Conservation (phyloP, 2,113 vertebrate species). For the Ammodytes marinus region DNA sequence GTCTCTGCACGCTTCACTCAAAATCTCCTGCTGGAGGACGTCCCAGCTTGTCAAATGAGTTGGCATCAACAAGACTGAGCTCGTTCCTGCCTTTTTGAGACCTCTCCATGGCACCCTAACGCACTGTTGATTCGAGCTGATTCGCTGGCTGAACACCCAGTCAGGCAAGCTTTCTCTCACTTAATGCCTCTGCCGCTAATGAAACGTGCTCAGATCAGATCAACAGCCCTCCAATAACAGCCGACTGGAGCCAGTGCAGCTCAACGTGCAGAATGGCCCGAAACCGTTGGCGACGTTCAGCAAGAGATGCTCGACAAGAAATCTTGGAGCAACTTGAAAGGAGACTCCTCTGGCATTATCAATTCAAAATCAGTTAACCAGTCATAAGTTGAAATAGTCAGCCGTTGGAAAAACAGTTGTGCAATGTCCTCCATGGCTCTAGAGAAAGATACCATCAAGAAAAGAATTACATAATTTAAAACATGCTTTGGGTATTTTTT, state of each 20-base stretch:
- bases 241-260: background rate
- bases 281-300: background rate
- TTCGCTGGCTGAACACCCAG: background rate
- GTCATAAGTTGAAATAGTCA: too few relatives aligned
- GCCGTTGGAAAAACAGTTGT: too few relatives aligned
- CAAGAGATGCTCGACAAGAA: background rate
- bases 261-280: background rate
- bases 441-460: too few relatives aligned
- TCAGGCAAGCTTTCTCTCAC: background rate
- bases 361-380: too few relatives aligned
- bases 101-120: background rate
- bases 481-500: too few relatives aligned
- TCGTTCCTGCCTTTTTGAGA: background rate
- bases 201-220: background rate
- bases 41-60: background rate
- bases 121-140: background rate
- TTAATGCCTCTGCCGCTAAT: slow-evolving; percentile 6
- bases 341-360: too few relatives aligned
- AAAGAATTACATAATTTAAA: too few relatives aligned
- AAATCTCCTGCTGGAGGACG: background rate
- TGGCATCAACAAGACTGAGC: background rate
- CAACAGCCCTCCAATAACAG: background rate
- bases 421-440: too few relatives aligned
- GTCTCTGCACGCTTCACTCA: background rate
- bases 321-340: too few relatives aligned